phyloP scores from a whole-genome alignment of 92 coral and sea anemone species.

The Porites cylindrica region DNA sequence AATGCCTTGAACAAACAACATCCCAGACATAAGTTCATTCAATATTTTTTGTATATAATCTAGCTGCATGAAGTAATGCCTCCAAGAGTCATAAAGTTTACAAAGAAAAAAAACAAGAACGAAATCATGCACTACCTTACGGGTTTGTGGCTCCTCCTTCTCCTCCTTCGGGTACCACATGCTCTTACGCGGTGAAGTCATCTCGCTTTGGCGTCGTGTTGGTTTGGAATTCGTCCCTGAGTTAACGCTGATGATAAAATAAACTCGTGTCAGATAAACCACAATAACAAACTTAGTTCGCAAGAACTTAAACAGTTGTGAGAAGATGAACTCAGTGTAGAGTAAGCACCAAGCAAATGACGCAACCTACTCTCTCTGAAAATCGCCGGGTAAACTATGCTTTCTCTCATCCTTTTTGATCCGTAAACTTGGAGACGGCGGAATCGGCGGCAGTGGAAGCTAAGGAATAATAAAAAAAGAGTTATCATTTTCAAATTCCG shows the following conservation, averaged over 20 bases:
- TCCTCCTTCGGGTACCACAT: slow-evolving; percentile 48
- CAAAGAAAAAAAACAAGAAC: background rate
- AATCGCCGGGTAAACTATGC: slow-evolving; percentile 22
- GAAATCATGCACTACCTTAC: background rate
- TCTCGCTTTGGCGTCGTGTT: slow-evolving; percentile 34
- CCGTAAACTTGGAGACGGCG: background rate
- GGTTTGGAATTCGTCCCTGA: background rate
- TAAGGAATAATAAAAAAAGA: background rate
- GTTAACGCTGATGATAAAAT: background rate
- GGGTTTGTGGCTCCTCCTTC: slow-evolving; percentile 9
- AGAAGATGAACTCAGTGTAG: too few relatives aligned
- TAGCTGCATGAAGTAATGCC: too few relatives aligned
- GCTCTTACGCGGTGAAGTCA: slow-evolving; percentile 15
- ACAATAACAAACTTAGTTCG: too few relatives aligned
- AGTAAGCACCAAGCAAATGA: background rate
- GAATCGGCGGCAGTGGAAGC: slow-evolving; percentile 16
- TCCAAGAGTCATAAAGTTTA: too few relatives aligned
- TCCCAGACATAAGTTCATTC: too few relatives aligned
- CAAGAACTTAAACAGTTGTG: too few relatives aligned
- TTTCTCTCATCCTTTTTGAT: slow-evolving; percentile 10
- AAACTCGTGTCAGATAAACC: background rate
- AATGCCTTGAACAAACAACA: too few relatives aligned
- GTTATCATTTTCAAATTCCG: background rate
- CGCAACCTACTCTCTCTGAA: slow-evolving; percentile 17
- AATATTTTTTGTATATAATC: too few relatives aligned